Evolutionary conservation across 2,888 invertebrate species (phyloP).

Genomic region (Augochlorella aurata): DNA sequence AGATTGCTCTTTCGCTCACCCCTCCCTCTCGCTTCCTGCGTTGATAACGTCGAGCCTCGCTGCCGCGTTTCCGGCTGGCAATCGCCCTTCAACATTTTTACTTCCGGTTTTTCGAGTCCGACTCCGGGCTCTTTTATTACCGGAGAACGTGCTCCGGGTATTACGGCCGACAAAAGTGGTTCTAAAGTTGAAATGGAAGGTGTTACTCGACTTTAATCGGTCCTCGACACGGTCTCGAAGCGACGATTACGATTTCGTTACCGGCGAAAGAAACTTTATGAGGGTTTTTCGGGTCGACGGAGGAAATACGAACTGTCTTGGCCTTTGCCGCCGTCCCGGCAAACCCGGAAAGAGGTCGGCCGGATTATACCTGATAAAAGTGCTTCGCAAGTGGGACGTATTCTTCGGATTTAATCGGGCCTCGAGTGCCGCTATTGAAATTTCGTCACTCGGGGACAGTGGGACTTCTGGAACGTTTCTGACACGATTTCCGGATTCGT

Average conservation of each 20-base stretch:
- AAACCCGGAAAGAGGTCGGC: background rate
- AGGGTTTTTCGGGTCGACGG: background rate
- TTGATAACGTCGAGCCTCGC: background rate
- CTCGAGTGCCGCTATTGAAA: background rate
- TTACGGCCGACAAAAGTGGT: background rate
- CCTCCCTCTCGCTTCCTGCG: background rate
- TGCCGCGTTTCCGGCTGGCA: background rate
- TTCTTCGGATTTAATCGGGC: background rate
- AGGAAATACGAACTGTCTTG: background rate
- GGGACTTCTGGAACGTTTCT: background rate
- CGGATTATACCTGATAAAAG: background rate
- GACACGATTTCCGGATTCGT: background rate
- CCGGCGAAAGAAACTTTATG: constrained; percentile 1
- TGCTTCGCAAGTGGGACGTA: background rate
- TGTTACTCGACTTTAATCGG: constrained; percentile 9
- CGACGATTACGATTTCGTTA: constrained; percentile 8
- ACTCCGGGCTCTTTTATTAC: background rate
- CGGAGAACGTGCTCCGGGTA: background rate
- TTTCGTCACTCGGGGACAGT: background rate
- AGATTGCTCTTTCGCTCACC: constrained; percentile 5
- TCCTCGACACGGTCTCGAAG: constrained; percentile 2
- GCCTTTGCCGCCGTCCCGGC: background rate
- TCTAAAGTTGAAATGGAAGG: constrained; percentile 2
- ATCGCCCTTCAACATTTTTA: background rate
- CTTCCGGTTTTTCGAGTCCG: background rate